A percentile compares a stretch with the other conserved stretches of the same genome.
phyloP scores from a whole-genome alignment of 2,797 vertebrate genomes.

The Malacoraja senta region DNA sequence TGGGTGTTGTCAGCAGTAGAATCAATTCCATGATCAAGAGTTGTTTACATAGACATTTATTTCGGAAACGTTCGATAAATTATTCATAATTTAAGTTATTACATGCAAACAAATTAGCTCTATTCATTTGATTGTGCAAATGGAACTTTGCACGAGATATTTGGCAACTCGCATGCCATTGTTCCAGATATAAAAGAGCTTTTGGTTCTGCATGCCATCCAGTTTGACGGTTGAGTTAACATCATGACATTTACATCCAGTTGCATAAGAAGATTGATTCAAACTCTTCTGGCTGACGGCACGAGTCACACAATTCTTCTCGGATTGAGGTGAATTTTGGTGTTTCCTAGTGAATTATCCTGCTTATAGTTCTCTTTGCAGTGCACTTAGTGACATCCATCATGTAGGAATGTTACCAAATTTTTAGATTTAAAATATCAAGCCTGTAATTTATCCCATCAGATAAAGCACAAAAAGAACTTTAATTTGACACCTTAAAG shows the following conservation, averaged over 20 bases:
- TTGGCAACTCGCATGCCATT: not conserved
- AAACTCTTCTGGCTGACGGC: slow-evolving; percentile 1
- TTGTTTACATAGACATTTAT: slow-evolving; percentile 1
- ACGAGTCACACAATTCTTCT: not conserved
- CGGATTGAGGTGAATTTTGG: not conserved
- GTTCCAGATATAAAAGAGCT: not conserved
- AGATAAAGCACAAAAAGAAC: too few species aligned
- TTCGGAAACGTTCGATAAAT: not conserved
- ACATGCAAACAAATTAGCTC: not conserved
- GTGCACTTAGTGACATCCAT: not conserved
- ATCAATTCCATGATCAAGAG: not conserved
- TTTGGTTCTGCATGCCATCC: not conserved
- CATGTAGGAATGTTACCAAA: not conserved
- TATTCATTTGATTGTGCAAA: not conserved
- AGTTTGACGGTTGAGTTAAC: slow-evolving; percentile 10
- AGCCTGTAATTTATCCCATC: too few species aligned
- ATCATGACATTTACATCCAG: not conserved
- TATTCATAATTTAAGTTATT: not conserved
- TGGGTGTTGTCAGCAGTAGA: not conserved
- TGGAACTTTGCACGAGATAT: not conserved
- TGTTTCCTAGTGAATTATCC: not conserved
- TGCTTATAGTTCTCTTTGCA: not conserved
- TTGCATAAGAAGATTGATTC: not conserved
- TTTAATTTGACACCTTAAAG: too few species aligned
- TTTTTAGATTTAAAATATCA: too few species aligned